These are phyloP conservation scores for Phodopus roborovskii DNA, from an alignment of 2,113 vertebrate species.

Conservation along the genomic window DNA sequence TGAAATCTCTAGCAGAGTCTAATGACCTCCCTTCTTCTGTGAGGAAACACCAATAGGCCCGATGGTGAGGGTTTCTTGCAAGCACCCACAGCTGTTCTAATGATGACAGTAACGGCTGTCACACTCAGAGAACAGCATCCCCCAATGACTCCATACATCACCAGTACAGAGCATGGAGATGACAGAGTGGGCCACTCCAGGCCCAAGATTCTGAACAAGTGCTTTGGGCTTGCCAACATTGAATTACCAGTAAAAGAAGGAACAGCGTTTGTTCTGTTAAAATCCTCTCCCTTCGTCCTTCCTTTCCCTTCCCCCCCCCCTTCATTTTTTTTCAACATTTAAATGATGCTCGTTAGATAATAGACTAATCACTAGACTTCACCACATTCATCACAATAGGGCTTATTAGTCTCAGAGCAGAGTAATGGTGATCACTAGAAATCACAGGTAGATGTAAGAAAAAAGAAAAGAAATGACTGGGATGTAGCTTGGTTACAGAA, in stretches of 20 bases:
- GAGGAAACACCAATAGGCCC: not conserved
- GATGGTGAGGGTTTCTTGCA: not conserved
- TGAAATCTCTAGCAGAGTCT: not conserved
- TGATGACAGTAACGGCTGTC: not conserved
- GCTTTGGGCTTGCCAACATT: not conserved
- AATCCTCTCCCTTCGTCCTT: not conserved
- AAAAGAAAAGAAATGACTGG: not conserved
- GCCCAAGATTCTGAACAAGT: not conserved
- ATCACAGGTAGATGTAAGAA: not conserved
- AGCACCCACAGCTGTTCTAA: not conserved
- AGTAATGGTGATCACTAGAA: not conserved
- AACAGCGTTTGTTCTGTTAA: not conserved
- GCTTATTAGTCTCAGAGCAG: not conserved
- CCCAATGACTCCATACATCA: not conserved
- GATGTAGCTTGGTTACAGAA: not conserved
- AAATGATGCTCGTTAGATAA: not conserved
- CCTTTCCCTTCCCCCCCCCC: not conserved
- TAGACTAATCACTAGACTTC: not conserved
- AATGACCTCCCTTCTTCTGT: not conserved
- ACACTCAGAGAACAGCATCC: too few species aligned
- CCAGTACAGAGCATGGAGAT: not conserved
- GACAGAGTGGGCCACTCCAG: not conserved
- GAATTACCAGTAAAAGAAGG: not conserved
- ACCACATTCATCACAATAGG: not conserved
- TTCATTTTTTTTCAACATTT: slow-evolving; percentile 40